Evolutionary conservation across 2,113 vertebrate species (phyloP), one percentile per base, ranked within the genome.

Genomic region (Saccopteryx leptura): DNA sequence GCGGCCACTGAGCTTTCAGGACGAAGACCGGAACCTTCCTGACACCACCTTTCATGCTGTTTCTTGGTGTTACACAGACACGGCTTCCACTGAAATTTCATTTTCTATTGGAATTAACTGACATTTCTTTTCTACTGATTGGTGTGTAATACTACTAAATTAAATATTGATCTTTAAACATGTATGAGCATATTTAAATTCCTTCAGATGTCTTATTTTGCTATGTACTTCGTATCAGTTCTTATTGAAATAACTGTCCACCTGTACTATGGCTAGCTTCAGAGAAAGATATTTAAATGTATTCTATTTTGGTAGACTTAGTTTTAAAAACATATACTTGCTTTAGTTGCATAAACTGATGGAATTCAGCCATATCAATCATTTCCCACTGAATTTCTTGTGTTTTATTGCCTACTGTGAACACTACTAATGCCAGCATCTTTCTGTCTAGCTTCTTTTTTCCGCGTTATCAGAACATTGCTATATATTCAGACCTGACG

Each of bases 291-390:
- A 58, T 28, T 52, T 39, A 19, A 46, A 19, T n/a, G 5, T 63
- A 39, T 75, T 87, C 83, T 63, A 10, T 39, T 86, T 90, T 79
- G 4, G 50, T 48, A 48, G 5, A 60, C 33, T 68, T 89, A 21
- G 5, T 12, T 74, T 52, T 24, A 28, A 24, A 91, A 69, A 89
- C 50, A 87, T 78, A 9, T 14, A 86, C 82, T 91, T 78, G 28
- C 61, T 74, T 85, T 84, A 68, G 26, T 9, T 94, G 46, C n/a
- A 52, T 10, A 31, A 46, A 39, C 7, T 21, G 21, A 33, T 65
- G 48, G n/a, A 92, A 79, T 87, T 87, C n/a, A 90, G 21, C 31
- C 24, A 84, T 21, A 82, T 88, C 71, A 74, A 93, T 92, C 65
- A 76, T 58, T 71, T 60, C 68, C 48, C 12, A 75, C 66, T 71